Evolutionary conservation across 2,888 invertebrate species (phyloP), one percentile per base, ranked within the genome.

Genomic region (Mechanitis messenoides): DNA sequence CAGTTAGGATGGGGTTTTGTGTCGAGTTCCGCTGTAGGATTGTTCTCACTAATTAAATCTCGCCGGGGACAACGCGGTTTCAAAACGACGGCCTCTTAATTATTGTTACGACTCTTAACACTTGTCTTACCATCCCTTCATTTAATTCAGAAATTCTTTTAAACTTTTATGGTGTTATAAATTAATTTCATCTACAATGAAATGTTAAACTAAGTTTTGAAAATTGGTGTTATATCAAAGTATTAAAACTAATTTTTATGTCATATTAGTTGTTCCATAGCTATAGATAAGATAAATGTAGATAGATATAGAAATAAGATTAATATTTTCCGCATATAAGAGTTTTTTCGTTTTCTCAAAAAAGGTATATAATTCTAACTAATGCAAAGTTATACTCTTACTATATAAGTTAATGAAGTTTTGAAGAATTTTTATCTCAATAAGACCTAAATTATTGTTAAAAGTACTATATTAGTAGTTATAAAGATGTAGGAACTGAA

Each of bases 41-140:
- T 83, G 83, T 83, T 75, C 83, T 80, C 87, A 81, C 85, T 90
- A 89, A 90, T 90, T 90, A 89, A 89, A 90, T 89, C 87, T 84
- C 83, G 81, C 80, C 81, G 80, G 74, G 81, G 79, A 83, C 83
- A 81, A 77, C 82, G 85, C 83, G 86, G 87, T 86, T 84, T 80
- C 82, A 81, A 82, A 84, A 84, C 85, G 87, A 83, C 87, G 82
- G 83, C 85, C 86, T 89, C 88, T 88, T 89, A 87, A 88, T 88
- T 89, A 88, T 88, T 87, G 86, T 85, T 83, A 83, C 81, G 81
- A 82, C 83, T 82, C 84, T 87, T 87, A 88, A 88, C 88, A 87
- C 87, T 85, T 86, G 87, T 86, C 87, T 88, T 87, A 84, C 84
- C 55, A 53, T 64, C 60, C 53, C 62, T 67, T 67, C 62, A 59